Conservation (phyloP, 2,888 invertebrate genomes). For the Dryococelus australis region DNA sequence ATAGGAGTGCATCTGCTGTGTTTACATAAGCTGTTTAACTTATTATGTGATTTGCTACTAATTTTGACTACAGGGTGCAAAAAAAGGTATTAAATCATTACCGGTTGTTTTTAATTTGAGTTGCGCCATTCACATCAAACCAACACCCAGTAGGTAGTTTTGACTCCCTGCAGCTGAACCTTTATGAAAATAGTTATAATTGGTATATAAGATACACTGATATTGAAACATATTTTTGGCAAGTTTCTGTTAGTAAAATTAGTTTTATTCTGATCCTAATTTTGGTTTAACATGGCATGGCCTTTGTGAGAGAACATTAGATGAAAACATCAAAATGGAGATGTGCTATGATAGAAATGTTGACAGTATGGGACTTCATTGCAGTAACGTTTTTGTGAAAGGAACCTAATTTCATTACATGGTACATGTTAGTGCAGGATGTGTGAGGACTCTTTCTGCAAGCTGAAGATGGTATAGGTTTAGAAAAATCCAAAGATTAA, state of each 20-base stretch:
- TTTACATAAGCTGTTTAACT: background rate
- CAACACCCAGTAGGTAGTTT: too few species aligned
- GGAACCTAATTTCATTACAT: background rate
- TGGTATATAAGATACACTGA: too few species aligned
- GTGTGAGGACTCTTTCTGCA: background rate
- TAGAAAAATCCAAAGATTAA: slow-evolving; percentile 3
- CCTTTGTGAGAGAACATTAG: background rate
- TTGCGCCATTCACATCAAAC: too few species aligned
- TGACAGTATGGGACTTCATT: background rate
- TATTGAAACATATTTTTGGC: too few species aligned
- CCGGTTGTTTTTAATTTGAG: background rate
- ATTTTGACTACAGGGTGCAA: background rate
- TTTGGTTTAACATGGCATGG: too few species aligned
- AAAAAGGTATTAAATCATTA: background rate
- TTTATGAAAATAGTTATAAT: too few species aligned
- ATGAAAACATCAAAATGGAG: background rate
- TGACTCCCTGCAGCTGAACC: too few species aligned
- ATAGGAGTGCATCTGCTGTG: background rate
- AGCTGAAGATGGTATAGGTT: background rate
- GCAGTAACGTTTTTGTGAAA: background rate
- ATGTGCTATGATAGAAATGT: background rate
- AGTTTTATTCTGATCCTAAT: too few species aligned
- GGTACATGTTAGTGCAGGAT: background rate
- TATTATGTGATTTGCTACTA: background rate
- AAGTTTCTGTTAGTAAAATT: too few species aligned